Percentiles rank a stretch among this genome's conserved stretches.
phyloP scores from a whole-genome alignment of 2,797 vertebrate species.

The Spinus pinus region DNA sequence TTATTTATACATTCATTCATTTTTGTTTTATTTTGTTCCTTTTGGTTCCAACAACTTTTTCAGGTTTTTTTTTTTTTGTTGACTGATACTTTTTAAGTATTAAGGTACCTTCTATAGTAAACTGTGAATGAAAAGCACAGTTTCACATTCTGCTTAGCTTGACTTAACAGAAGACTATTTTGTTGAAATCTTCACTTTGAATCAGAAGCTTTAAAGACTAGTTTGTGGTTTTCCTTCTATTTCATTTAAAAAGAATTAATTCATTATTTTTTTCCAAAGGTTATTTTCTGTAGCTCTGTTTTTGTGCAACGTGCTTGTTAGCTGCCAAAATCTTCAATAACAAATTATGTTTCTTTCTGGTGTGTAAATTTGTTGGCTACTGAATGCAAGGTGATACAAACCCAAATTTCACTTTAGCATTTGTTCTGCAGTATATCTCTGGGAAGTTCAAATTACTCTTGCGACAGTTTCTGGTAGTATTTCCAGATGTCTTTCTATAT shows the following conservation, averaged over 20 bases:
- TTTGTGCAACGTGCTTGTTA: background rate
- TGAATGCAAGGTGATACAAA: background rate
- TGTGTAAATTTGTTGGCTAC: background rate
- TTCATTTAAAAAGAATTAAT: background rate
- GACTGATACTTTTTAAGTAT: background rate
- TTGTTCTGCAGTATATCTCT: background rate
- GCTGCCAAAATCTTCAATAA: background rate
- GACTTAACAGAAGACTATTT: background rate
- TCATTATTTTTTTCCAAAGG: background rate
- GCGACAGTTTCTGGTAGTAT: background rate
- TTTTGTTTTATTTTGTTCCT: background rate
- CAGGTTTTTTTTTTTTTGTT: rapidly evolving
- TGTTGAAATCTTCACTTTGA: background rate
- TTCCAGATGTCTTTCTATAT: background rate
- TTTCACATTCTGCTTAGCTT: background rate
- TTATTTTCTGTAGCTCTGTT: background rate
- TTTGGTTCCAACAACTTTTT: background rate
- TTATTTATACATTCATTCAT: background rate
- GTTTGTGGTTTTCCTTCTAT: background rate
- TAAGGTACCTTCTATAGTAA: background rate
- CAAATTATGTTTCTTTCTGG: background rate
- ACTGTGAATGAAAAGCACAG: background rate
- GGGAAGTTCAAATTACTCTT: background rate
- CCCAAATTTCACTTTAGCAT: background rate
- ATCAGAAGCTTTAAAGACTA: background rate